Base-by-base conservation (phyloP, 2,888 invertebrate genomes). In the Dilophus febrilis region DNA sequence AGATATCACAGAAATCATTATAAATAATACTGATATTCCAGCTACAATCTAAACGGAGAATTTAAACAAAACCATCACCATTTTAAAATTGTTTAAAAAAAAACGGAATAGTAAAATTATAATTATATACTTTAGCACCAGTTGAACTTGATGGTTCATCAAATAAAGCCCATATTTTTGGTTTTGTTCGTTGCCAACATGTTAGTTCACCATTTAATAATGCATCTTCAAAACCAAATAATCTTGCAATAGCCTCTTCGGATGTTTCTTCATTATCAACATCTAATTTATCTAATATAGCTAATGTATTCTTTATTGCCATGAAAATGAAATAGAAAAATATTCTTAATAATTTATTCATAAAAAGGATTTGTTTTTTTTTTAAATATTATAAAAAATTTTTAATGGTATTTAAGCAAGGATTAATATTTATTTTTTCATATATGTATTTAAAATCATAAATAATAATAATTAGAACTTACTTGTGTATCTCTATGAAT, bases 111-210 rank as follows among this genome's bases (percentile, higher is more conserved):
- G 29, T 29, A 13, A 34, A 31, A 30, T 36, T 33, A 14, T 5
- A 32, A 31, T 29, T 18, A 8, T 64, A 57, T 66, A 94, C 95
- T 81, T 97, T 97, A 46, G 97, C 95, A 52, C 87, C 80, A 56
- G 84, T 85, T 40, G 97, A 97, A 56, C 95, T 97, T 64, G 98
- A 97, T 2, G 98, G 98, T 64, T 98, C 98, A 60, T 98, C 98
- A 61, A 98, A 98, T 43, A 98, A 71, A 29, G 95, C 92, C 97
- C 97, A 98, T 61, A 97, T 86, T 66, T 88, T 88, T 31, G 95
- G 97, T 61, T 97, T 94, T 58, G 87, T 73, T 55, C 83, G 77
- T 67, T 97, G 95, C 97, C 97, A 98, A 84, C 88, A 88, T 44
- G 85, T 82, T 43, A 90, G 71, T 22, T 83, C 85, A 48, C 88